A percentile compares a stretch with the other conserved stretches of the same genome.
phyloP scores from a whole-genome alignment of 1,140 invertebrate genomes.

The Bombyx mandarina region DNA sequence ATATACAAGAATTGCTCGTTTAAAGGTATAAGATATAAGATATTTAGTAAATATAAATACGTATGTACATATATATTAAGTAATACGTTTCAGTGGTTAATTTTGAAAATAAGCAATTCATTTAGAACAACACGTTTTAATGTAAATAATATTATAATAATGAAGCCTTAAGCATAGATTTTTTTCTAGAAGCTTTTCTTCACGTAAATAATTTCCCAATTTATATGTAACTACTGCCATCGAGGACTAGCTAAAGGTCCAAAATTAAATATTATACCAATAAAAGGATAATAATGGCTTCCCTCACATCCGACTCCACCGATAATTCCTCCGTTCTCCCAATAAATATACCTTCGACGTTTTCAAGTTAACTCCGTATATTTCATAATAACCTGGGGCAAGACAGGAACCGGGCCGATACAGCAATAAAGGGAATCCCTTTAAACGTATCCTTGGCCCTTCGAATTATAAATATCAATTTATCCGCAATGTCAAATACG shows the following conservation, averaged over 20 bases:
- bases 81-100: too few species aligned
- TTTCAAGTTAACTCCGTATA: slow-evolving; percentile 62
- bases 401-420: slow-evolving; percentile 54
- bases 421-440: slow-evolving; percentile 68
- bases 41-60: too few species aligned
- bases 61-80: too few species aligned
- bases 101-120: too few species aligned
- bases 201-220: slow-evolving; percentile 47
- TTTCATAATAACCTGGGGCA: slow-evolving; percentile 61
- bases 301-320: slow-evolving; percentile 49
- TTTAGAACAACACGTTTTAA: too few species aligned
- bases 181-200: too few species aligned
- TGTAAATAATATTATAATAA: too few species aligned
- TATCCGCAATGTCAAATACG: slow-evolving; percentile 61
- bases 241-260: slow-evolving; percentile 44
- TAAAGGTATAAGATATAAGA: too few species aligned
- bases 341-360: slow-evolving; percentile 67
- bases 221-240: slow-evolving; percentile 48
- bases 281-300: slow-evolving; percentile 66
- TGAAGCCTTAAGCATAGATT: too few species aligned
- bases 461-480: slow-evolving; percentile 69
- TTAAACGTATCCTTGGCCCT: slow-evolving; percentile 60
- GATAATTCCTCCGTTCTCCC: slow-evolving; percentile 53
- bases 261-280: slow-evolving; percentile 72
- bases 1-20: too few species aligned